A percentile compares a stretch with the other conserved stretches of the same genome.
Evolutionary conservation across 2,113 vertebrate species (phyloP).

Genomic region (Dasypus novemcinctus): DNA sequence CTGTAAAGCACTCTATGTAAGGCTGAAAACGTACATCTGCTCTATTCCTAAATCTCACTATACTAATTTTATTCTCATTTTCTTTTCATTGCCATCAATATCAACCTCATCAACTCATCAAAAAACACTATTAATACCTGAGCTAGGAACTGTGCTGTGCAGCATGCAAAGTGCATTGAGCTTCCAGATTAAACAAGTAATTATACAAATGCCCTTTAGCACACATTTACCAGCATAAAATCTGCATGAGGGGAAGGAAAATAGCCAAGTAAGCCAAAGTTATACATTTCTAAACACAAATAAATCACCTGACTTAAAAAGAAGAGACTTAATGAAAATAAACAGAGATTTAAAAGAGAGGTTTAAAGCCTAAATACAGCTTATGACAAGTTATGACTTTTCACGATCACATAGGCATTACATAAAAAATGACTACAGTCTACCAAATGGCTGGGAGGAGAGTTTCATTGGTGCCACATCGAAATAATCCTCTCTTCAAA

Average conservation of each 20-base stretch:
- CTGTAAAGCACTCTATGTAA: background rate
- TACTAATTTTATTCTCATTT: conserved; percentile 49
- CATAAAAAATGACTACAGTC: background rate
- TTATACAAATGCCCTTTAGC: conserved; percentile 53
- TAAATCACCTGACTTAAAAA: conserved; percentile 54
- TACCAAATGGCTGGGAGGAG: background rate
- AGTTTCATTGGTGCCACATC: background rate
- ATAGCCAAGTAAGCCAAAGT: conserved; percentile 66
- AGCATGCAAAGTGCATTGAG: conserved; percentile 41
- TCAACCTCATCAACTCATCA: conserved; percentile 50
- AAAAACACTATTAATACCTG: conserved; percentile 57
- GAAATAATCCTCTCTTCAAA: background rate
- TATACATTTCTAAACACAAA: conserved; percentile 71
- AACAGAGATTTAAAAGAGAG: conserved; percentile 69
- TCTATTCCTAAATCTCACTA: background rate
- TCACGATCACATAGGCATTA: background rate
- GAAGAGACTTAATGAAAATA: conserved; percentile 68
- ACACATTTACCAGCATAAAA: conserved; percentile 47
- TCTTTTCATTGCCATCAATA: conserved; percentile 32
- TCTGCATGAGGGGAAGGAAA: conserved; percentile 53
- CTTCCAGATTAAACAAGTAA: conserved; percentile 63
- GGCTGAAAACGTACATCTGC: background rate
- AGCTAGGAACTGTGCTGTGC: background rate
- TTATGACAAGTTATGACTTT: conserved; percentile 63
- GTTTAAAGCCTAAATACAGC: conserved; percentile 59